These are phyloP conservation scores for Cheilosia urbana DNA, from an alignment of 2,888 invertebrate species.

Conservation along the genomic window DNA sequence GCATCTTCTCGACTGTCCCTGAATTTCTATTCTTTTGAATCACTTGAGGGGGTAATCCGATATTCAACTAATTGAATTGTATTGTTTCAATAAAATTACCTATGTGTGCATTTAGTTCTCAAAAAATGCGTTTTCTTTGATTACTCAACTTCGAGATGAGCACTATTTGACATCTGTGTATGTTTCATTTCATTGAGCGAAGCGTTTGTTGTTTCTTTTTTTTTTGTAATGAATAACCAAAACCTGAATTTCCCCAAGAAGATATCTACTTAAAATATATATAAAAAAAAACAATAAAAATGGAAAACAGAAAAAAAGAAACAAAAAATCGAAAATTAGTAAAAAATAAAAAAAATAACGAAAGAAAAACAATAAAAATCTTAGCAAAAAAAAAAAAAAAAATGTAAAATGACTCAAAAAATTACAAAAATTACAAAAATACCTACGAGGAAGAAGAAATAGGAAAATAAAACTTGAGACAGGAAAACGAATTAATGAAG, in stretches of 20 bases:
- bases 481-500: constrained; percentile 34
- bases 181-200: constrained; percentile 38
- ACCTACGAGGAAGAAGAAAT: constrained; percentile 27
- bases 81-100: constrained; percentile 56
- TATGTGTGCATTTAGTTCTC: constrained; percentile 48
- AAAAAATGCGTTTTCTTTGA: constrained; percentile 16
- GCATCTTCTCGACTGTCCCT: constrained; percentile 16
- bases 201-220: constrained; percentile 38
- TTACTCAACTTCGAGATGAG: not conserved
- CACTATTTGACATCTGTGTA: not conserved
- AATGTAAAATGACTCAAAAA: constrained; percentile 69
- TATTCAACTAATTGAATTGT: constrained; percentile 42
- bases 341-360: constrained; percentile 33
- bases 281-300: constrained; percentile 71
- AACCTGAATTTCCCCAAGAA: constrained; percentile 48
- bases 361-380: constrained; percentile 33
- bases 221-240: constrained; percentile 29
- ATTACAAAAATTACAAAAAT: constrained; percentile 49
- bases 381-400: constrained; percentile 51
- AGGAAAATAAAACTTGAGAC: constrained; percentile 51
- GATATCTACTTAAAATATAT: constrained; percentile 22
- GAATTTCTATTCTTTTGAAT: constrained; percentile 6
- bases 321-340: constrained; percentile 62
- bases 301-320: constrained; percentile 64
- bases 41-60: constrained; percentile 11